Conservation (phyloP, 1,140 invertebrate species). For the Drosophila baimaii region DNA sequence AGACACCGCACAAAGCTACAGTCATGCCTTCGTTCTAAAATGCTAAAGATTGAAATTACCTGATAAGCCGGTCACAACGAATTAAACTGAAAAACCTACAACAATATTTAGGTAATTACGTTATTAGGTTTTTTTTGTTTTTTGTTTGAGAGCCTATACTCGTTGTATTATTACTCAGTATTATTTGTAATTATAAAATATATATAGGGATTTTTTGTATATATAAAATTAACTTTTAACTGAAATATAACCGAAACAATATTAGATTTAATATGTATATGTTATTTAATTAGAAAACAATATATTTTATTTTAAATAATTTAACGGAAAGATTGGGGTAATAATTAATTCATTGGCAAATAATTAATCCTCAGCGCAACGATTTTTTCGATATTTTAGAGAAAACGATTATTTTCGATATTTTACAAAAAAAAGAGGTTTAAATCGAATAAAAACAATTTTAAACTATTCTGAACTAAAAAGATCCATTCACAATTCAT, state of each 20-base stretch:
- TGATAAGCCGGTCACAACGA: constrained; percentile 11
- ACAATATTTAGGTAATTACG: constrained; percentile 1
- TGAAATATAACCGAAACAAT: background rate
- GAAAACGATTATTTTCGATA: too few relatives aligned
- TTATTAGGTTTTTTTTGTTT: background rate
- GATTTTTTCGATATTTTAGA: too few relatives aligned
- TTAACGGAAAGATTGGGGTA: too few relatives aligned
- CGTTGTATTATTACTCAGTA: background rate
- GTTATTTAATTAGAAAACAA: too few relatives aligned
- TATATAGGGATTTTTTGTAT: background rate
- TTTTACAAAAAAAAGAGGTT: too few relatives aligned
- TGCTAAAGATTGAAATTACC: constrained; percentile 22
- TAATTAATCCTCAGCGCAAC: too few relatives aligned
- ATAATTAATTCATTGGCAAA: too few relatives aligned
- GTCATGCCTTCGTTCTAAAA: constrained; percentile 27
- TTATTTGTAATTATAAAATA: background rate
- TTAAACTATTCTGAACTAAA: too few relatives aligned
- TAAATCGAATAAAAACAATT: too few relatives aligned
- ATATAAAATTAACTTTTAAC: background rate
- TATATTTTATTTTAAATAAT: too few relatives aligned
- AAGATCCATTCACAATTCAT: too few relatives aligned
- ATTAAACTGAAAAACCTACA: constrained; percentile 7
- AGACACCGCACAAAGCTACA: constrained; percentile 14
- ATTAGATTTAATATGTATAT: too few relatives aligned
- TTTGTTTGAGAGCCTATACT: background rate